These are phyloP conservation scores for Microtus richardsoni DNA, from an alignment of 2,113 vertebrate species.

Conservation along the genomic window DNA sequence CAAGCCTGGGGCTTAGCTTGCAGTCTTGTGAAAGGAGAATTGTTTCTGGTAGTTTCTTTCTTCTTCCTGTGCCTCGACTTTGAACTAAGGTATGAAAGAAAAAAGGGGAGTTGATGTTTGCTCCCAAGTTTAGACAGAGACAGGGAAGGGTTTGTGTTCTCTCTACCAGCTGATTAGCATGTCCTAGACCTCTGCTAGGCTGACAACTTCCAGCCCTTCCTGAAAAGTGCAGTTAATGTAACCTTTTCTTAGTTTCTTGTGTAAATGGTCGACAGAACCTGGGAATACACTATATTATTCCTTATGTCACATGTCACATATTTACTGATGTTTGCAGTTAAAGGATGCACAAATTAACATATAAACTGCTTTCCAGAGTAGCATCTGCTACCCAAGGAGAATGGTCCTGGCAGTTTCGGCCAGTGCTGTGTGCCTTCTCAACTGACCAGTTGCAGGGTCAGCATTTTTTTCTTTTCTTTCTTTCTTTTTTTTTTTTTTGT, in stretches of 20 bases:
- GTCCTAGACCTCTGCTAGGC: constrained; percentile 1
- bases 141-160: constrained; percentile 42
- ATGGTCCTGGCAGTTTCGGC: neutral
- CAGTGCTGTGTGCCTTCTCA: neutral
- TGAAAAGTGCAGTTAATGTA: neutral
- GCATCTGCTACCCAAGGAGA: neutral
- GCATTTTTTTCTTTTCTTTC: neutral
- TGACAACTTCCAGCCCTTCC: constrained; percentile 51
- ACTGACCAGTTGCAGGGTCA: neutral
- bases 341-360: constrained; percentile 34
- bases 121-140: constrained; percentile 47
- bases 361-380: constrained; percentile 52
- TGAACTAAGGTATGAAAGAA: constrained; percentile 30
- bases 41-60: constrained; percentile 1
- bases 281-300: constrained; percentile 17
- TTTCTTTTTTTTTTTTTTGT: too few relatives aligned
- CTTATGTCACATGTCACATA: constrained; percentile 36
- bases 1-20: neutral
- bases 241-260: neutral
- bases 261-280: neutral
- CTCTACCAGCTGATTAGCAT: constrained; percentile 17
- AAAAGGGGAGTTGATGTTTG: constrained; percentile 18
- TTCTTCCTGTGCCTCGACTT: constrained; percentile 7
- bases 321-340: constrained; percentile 37
- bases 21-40: constrained; percentile 46